These are phyloP conservation scores for Noctua janthina DNA, from an alignment of 2,888 invertebrate species.

Conservation along the genomic window DNA sequence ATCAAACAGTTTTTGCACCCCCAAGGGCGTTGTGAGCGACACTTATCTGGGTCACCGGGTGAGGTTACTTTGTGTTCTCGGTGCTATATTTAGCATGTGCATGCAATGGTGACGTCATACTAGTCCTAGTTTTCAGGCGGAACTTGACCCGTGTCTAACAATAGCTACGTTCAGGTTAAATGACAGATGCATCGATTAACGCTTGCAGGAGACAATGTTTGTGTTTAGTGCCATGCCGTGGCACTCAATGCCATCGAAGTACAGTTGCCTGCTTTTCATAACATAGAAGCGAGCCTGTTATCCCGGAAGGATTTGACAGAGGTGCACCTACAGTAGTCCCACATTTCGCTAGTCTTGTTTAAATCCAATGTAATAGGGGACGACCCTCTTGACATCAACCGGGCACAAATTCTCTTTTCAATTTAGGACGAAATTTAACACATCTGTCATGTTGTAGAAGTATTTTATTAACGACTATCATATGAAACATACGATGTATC, in stretches of 20 bases:
- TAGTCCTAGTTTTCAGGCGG: constrained; percentile 75
- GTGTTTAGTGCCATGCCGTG: neutral
- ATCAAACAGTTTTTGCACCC: constrained; percentile 51
- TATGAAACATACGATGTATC: neutral
- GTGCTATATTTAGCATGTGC: constrained; percentile 79
- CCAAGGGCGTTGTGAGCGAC: constrained; percentile 54
- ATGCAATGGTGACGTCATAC: constrained; percentile 80
- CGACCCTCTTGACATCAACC: neutral
- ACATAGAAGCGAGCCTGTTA: neutral
- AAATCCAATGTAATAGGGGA: neutral
- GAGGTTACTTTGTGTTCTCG: constrained; percentile 60
- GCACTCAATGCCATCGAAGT: neutral
- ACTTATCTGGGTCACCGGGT: constrained; percentile 77
- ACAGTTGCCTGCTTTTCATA: neutral
- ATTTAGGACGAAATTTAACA: neutral
- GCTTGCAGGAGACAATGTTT: neutral
- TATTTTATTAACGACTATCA: neutral
- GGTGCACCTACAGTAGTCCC: neutral
- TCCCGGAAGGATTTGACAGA: neutral
- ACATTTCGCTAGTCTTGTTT: neutral
- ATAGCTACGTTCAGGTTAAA: constrained; percentile 41
- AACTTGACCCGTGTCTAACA: constrained; percentile 74
- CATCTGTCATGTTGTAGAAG: neutral
- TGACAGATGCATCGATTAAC: constrained; percentile 37
- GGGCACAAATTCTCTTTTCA: neutral